Conservation (phyloP, 1,140 invertebrate species). For the Cheumatopsyche charites region DNA sequence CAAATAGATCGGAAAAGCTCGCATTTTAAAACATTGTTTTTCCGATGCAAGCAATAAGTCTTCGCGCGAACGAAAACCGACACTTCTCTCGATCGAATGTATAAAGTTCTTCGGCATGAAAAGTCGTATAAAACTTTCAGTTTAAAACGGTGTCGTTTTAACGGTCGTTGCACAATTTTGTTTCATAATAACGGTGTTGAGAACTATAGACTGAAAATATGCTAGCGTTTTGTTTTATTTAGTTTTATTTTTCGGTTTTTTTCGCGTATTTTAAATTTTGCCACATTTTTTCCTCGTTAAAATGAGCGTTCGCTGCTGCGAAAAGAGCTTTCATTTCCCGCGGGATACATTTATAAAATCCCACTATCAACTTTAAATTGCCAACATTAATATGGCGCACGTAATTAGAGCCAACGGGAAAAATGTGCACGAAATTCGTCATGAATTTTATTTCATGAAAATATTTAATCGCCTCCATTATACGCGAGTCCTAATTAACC, state of each 20-base stretch:
- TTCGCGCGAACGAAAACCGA: too few relatives aligned
- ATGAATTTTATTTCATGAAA: too few relatives aligned
- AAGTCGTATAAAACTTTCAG: not conserved
- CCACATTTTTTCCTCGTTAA: constrained; percentile 6
- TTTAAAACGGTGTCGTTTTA: not conserved
- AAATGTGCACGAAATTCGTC: too few relatives aligned
- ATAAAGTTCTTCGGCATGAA: too few relatives aligned
- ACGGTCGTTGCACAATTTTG: too few relatives aligned
- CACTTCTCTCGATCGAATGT: too few relatives aligned
- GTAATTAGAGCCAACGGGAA: not conserved
- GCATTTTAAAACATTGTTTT: constrained; percentile 2
- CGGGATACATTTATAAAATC: constrained; percentile 16
- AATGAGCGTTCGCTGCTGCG: not conserved
- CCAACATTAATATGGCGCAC: not conserved
- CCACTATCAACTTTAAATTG: constrained; percentile 21
- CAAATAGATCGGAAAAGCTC: not conserved
- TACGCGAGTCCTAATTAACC: too few relatives aligned
- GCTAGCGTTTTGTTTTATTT: too few relatives aligned
- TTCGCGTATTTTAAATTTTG: constrained; percentile 1
- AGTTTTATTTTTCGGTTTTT: too few relatives aligned
- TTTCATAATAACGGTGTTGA: too few relatives aligned
- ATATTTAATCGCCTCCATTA: too few relatives aligned
- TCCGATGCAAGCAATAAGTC: not conserved
- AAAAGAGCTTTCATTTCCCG: not conserved
- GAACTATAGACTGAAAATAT: too few relatives aligned